Conservation (phyloP, 23 tunicate species). For the Phallusia fumigata region DNA sequence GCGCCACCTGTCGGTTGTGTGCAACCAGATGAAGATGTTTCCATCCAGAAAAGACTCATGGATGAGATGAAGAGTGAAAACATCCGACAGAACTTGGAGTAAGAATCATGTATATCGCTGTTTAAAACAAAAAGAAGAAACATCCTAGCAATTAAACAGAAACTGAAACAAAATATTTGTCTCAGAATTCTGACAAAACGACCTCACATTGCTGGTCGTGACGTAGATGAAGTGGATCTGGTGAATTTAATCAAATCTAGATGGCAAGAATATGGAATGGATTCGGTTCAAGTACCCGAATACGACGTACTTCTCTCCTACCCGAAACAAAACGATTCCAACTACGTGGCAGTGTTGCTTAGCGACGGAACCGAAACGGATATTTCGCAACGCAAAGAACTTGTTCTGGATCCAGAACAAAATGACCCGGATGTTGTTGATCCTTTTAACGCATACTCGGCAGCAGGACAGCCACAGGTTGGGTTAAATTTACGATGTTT, state of each 20-base stretch:
- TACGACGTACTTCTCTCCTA: slow-evolving; percentile 87
- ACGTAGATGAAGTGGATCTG: slow-evolving; percentile 49
- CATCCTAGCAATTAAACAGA: too few relatives aligned
- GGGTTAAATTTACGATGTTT: not conserved
- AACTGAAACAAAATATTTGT: not conserved
- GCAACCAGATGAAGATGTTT: too few relatives aligned
- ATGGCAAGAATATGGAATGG: slow-evolving; percentile 54
- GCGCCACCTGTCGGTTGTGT: too few relatives aligned
- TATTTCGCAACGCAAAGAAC: slow-evolving; percentile 58
- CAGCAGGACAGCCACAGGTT: slow-evolving; percentile 62
- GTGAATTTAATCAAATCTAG: slow-evolving; percentile 45
- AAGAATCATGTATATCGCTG: too few relatives aligned
- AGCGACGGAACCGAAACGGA: slow-evolving; percentile 35
- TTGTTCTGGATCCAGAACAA: slow-evolving; percentile 70
- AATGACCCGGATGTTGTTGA: slow-evolving; percentile 66
- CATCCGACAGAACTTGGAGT: too few relatives aligned
- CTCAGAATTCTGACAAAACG: slow-evolving; percentile 30
- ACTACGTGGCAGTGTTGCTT: slow-evolving; percentile 40
- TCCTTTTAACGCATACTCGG: slow-evolving; percentile 86
- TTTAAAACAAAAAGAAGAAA: too few relatives aligned
- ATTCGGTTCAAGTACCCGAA: slow-evolving; percentile 45
- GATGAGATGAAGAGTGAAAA: too few relatives aligned
- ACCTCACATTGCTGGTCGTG: slow-evolving; percentile 84
- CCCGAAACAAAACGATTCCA: slow-evolving; percentile 68
- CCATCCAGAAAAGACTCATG: too few relatives aligned